Conservation (phyloP, 2,888 invertebrate genomes). For the Aleiodes testaceus region DNA sequence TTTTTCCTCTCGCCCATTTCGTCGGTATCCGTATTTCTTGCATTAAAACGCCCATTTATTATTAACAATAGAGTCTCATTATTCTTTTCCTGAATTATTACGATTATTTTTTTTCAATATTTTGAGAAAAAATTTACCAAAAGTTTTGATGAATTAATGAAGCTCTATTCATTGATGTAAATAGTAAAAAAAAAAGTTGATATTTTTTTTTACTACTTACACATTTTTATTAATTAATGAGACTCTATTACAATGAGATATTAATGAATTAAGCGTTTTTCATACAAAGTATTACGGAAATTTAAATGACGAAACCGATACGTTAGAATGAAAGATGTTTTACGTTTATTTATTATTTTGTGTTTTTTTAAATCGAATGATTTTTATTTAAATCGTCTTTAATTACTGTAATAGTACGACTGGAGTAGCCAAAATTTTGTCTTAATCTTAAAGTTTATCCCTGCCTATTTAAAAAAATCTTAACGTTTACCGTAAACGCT, state of each 20-base stretch:
- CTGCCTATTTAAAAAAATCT: constrained; percentile 23
- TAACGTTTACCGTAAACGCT: constrained; percentile 26
- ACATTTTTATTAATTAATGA: no score
- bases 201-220: no score
- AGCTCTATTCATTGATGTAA: not conserved
- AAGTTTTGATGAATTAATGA: not conserved
- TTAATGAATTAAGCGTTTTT: constrained; percentile 5
- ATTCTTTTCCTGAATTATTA: not conserved
- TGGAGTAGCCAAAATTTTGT: constrained; percentile 15
- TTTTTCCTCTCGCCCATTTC: constrained; percentile 46
- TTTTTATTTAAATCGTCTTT: constrained; percentile 38
- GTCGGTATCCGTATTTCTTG: constrained; percentile 33
- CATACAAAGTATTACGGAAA: constrained; percentile 27
- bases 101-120: not conserved
- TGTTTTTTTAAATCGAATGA: constrained; percentile 34
- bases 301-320: constrained; percentile 46
- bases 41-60: not conserved
- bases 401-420: constrained; percentile 32
- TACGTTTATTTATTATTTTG: constrained; percentile 40
- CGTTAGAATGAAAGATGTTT: constrained; percentile 47
- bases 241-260: not conserved
- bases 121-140: not conserved
- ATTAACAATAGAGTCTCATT: not conserved
- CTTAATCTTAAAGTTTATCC: constrained; percentile 23
- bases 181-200: not conserved